Base-by-base conservation (phyloP, 2,113 vertebrate genomes). In the Microtus pennsylvanicus region DNA sequence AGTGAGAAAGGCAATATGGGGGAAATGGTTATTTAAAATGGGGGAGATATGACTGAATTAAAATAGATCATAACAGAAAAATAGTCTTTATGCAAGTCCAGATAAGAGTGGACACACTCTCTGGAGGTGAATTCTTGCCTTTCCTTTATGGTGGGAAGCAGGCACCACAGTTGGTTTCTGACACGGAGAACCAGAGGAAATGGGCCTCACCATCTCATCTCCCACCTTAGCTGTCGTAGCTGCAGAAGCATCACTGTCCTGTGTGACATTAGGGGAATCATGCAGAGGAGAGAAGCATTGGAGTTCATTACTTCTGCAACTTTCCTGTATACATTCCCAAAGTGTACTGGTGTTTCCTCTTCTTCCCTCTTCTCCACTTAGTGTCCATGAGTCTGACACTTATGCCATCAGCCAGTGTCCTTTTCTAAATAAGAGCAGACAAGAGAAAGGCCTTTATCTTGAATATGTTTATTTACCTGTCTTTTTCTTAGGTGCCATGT, bases 281-380 rank as follows among this genome's bases (percentile, higher is more conserved):
- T 28, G 76, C 17, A 28, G 93, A 83, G 10, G n/a, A 13, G 47
- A 0, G 58, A 10, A 38, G 19, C 63, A 28, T 8, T 90, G 47
- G 58, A 1, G 58, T 58, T 58, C 58, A 2, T 55, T 96, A 30
- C 52, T 70, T 90, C 69, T 63, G 9, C 5, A 74, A 83, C 47
- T 89, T 85, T 78, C 87, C 80, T 70, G 30, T 88, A 69, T 82
- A 85, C 94, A 91, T 92, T 95, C 13, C 14, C 91, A 85, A 81
- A 52, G 9, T 81, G 69, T 28, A 35, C 14, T 75, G 28, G 38
- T 91, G 87, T 94, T 87, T 83, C 26, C 35, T 70, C 61, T 93
- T 85, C 63, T 28, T 65, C 8, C 17, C 21, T 91, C 28, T 82
- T 93, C 26, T 50, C 19, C 4, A 76, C 7, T 33, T 96, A 33